phyloP scores from a whole-genome alignment of 2,888 invertebrate species.

The Mechanitis mazaeus region DNA sequence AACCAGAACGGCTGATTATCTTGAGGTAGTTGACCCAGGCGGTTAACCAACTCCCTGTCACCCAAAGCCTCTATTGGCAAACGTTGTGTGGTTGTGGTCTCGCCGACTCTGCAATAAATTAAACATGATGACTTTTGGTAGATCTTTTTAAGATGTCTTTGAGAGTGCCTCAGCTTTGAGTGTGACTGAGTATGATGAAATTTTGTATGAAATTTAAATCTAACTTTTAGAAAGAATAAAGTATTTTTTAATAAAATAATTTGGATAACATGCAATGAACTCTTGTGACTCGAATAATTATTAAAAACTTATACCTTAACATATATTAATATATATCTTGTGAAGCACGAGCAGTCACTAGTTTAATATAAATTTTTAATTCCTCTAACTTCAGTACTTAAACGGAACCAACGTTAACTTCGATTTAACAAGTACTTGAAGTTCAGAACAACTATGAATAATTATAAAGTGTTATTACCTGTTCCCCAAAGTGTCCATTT shows the following conservation, averaged over 20 bases:
- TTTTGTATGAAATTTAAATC: too few relatives aligned
- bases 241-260: too few relatives aligned
- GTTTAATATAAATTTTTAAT: too few relatives aligned
- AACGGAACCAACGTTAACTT: neutral
- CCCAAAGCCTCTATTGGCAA: slow-evolving; percentile 81
- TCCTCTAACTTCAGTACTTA: neutral
- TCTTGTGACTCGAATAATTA: too few relatives aligned
- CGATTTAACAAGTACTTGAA: neutral
- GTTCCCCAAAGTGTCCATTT: slow-evolving; percentile 34
- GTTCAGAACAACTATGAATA: slow-evolving; percentile 12
- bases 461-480: slow-evolving; percentile 34
- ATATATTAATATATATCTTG: too few relatives aligned
- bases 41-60: slow-evolving; percentile 74
- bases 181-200: too few relatives aligned
- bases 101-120: slow-evolving; percentile 13
- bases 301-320: too few relatives aligned
- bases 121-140: too few relatives aligned
- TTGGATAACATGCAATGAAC: too few relatives aligned
- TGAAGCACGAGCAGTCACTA: too few relatives aligned
- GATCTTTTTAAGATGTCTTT: neutral
- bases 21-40: slow-evolving; percentile 75
- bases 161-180: neutral
- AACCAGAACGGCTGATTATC: slow-evolving; percentile 83
- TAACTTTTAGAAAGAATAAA: too few relatives aligned
- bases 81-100: slow-evolving; percentile 47